These are phyloP conservation scores for Drosophila borborema DNA, from an alignment of 2,888 invertebrate species.

Conservation along the genomic window DNA sequence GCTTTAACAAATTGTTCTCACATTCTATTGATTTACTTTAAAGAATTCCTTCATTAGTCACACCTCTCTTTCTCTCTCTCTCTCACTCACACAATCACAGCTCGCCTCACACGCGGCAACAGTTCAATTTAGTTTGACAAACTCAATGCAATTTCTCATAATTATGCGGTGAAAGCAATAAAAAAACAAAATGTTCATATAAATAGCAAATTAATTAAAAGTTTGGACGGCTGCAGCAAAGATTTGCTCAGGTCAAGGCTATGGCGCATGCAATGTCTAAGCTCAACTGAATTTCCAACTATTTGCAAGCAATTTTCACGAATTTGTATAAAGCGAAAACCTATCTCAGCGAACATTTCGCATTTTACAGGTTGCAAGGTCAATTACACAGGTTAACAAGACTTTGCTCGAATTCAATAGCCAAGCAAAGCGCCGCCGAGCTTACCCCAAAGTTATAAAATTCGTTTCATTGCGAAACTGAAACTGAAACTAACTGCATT, in stretches of 20 bases:
- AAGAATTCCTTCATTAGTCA: conserved; percentile 19
- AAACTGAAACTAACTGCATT: neutral
- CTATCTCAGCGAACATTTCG: neutral
- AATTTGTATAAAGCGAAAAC: too few species aligned
- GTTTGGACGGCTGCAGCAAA: neutral
- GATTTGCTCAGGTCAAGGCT: neutral
- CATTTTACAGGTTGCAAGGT: neutral
- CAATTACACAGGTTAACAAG: conserved; percentile 1
- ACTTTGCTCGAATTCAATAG: neutral
- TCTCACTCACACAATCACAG: neutral
- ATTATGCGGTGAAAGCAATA: neutral
- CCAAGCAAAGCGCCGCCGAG: neutral
- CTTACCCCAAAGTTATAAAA: neutral
- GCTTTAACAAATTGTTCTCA: conserved; percentile 2
- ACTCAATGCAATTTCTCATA: neutral
- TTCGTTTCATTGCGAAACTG: neutral
- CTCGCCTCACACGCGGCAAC: neutral
- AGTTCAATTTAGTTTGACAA: conserved; percentile 27
- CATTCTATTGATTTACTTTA: conserved; percentile 40
- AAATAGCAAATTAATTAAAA: conserved; percentile 4
- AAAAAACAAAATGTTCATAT: neutral
- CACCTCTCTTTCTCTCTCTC: neutral
- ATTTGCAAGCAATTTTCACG: neutral
- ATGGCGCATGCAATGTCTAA: neutral
- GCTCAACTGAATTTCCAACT: neutral